Conservation (phyloP, 2,113 vertebrate genomes). For the Osmerus eperlanus region DNA sequence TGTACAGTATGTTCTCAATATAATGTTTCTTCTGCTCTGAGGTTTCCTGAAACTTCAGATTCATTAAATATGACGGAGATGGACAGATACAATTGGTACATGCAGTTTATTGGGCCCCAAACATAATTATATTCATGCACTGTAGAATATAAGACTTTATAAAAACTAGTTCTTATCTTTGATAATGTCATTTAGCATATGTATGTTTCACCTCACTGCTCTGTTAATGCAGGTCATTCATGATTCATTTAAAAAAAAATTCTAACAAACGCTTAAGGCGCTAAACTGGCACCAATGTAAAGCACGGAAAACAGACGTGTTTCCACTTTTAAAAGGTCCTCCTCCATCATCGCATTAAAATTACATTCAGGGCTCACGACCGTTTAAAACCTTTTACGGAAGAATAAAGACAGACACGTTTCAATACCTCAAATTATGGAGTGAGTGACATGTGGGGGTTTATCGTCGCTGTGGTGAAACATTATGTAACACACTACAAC, state of each 20-base stretch:
- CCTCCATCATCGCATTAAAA: slow-evolving; percentile 33
- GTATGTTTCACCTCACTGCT: neutral
- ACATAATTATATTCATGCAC: too few species aligned
- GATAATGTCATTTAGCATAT: neutral
- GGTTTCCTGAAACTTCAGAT: too few species aligned
- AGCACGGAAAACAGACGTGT: too few species aligned
- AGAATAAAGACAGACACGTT: slow-evolving; percentile 28
- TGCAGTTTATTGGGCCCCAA: too few species aligned
- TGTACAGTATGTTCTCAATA: too few species aligned
- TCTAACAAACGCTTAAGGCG: neutral
- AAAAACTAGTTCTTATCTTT: neutral
- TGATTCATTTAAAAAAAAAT: too few species aligned
- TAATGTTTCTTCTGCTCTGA: too few species aligned
- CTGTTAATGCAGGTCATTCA: neutral
- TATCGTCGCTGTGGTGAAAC: slow-evolving; percentile 47
- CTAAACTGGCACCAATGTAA: too few species aligned
- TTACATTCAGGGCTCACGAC: slow-evolving; percentile 26
- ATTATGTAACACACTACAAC: slow-evolving; percentile 30
- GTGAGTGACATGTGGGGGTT: slow-evolving; percentile 39
- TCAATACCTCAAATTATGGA: slow-evolving; percentile 16
- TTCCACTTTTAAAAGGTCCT: neutral
- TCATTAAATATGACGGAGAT: too few species aligned
- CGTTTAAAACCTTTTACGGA: slow-evolving; percentile 21
- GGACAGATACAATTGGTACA: too few species aligned
- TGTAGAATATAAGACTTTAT: too few species aligned